A percentile compares a stretch with the other conserved stretches of the same genome.
Evolutionary conservation across 1,140 invertebrate genomes (phyloP).

Genomic region (Proctacanthus coquilletti): DNA sequence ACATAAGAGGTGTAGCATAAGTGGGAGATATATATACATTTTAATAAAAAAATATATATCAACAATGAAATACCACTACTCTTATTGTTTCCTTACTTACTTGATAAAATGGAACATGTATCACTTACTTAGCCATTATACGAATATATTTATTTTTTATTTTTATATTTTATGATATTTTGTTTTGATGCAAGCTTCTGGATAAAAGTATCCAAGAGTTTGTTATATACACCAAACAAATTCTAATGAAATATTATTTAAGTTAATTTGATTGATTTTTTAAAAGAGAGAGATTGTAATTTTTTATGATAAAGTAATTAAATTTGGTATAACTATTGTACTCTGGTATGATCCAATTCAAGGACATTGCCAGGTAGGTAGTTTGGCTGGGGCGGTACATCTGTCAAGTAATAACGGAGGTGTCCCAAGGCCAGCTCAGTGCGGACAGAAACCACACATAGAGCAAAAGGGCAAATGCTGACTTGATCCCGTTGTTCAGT

Average conservation of each 20-base stretch:
- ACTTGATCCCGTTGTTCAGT: slow-evolving; percentile 49
- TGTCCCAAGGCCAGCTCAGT: slow-evolving; percentile 71
- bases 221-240: slow-evolving; percentile 12
- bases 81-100: slow-evolving; percentile 42
- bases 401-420: slow-evolving; percentile 68
- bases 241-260: slow-evolving; percentile 1
- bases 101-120: slow-evolving; percentile 34
- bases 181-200: slow-evolving; percentile 12
- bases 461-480: slow-evolving; percentile 72
- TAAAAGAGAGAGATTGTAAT: too few relatives aligned
- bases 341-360: slow-evolving; percentile 33
- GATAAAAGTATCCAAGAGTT: slow-evolving; percentile 12
- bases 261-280: slow-evolving; percentile 5
- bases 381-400: slow-evolving; percentile 73
- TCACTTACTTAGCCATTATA: slow-evolving; percentile 12
- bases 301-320: too few relatives aligned
- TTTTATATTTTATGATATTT: slow-evolving; percentile 14
- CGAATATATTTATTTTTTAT: slow-evolving; percentile 9
- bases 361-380: slow-evolving; percentile 55
- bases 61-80: slow-evolving; percentile 47
- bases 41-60: slow-evolving; percentile 13
- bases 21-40: slow-evolving; percentile 30
- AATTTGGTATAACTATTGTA: slow-evolving; percentile 14
- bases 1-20: slow-evolving; percentile 42
- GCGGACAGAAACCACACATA: slow-evolving; percentile 71